These are phyloP conservation scores for Oegoconia quadripuncta DNA, from an alignment of 2,888 invertebrate genomes.

Conservation along the genomic window DNA sequence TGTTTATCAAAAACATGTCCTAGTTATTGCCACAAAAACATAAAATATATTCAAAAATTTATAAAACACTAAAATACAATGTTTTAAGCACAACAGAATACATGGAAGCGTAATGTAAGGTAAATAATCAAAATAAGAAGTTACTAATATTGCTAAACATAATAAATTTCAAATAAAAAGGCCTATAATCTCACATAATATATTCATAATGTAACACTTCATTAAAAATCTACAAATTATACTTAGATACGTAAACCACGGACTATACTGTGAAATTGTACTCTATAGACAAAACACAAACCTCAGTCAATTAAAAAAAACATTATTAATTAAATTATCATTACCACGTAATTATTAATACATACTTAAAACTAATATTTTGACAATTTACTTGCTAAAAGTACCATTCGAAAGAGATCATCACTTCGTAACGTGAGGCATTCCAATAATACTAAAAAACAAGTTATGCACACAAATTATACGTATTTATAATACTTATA, in stretches of 20 bases:
- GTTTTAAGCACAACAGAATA: constrained; percentile 19
- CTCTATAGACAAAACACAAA: constrained; percentile 6
- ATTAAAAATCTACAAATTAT: constrained; percentile 2
- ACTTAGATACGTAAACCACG: constrained; percentile 19
- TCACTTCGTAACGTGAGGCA: constrained; percentile 21
- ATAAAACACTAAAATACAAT: not conserved
- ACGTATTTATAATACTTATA: constrained; percentile 14
- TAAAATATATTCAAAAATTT: not conserved
- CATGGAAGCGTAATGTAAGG: constrained; percentile 37
- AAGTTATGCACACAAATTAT: constrained; percentile 20
- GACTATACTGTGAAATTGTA: constrained; percentile 5
- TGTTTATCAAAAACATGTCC: constrained; percentile 33
- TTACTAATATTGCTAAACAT: not conserved
- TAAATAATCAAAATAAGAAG: constrained; percentile 13
- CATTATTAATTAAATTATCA: not conserved
- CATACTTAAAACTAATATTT: not conserved
- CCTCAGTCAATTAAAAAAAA: constrained; percentile 8
- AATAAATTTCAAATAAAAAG: not conserved
- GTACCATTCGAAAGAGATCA: constrained; percentile 58
- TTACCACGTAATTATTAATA: not conserved
- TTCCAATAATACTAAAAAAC: constrained; percentile 34
- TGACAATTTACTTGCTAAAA: constrained; percentile 17
- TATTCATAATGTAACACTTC: constrained; percentile 3
- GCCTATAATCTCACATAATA: constrained; percentile 3
- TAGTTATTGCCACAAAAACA: constrained; percentile 32